Base-by-base conservation (phyloP, 2,113 vertebrate species). In the Paradisaea rubra region DNA sequence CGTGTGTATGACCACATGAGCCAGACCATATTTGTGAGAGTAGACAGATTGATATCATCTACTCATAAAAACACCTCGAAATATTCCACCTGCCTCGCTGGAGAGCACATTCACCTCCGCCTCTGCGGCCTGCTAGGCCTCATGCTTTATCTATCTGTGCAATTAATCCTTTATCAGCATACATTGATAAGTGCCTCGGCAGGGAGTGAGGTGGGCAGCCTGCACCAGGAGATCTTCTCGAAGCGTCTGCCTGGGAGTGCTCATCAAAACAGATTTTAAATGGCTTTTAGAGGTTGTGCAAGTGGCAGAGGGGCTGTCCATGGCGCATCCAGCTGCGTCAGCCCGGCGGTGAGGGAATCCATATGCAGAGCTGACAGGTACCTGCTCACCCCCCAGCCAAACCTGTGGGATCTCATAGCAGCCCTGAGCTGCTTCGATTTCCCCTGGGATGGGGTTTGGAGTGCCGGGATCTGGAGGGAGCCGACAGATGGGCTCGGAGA, bases 331-430 rank as follows among this genome's bases (percentile, higher is more conserved):
- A 25, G 30, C 76, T 35, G 83, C 33, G 74, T 17, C 37, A 61
- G 79, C 11, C 9, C 3, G 5, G n/a, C 1, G 2, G 28, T 0
- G 11, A 77, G 53, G 54, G 47, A 53, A 35, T 17, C 5, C 56
- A 11, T 0, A 3, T 8, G 72, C 27, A 8, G 80, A 50, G 69
- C 54, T 66, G 52, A 4, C 50, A 25, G 60, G 20, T 15, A 35
- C 27, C 65, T 25, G 56, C 27, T 41, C 54, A 31, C 25, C 74
- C 69, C 57, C 5, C 31, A 63, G 60, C 52, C 72, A 35, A 39
- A 19, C 0, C 19, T 4, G 12, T 12, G 27, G 11, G 65, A 81
- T 10, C 61, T 68, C 60, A 8, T 1, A 7, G 50, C 2, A 4
- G 53, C 45, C 2, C 0, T 33, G 53, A 79, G n/a, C 45, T 39